Conservation (phyloP, 2,113 vertebrate species). For the Semnopithecus entellus region DNA sequence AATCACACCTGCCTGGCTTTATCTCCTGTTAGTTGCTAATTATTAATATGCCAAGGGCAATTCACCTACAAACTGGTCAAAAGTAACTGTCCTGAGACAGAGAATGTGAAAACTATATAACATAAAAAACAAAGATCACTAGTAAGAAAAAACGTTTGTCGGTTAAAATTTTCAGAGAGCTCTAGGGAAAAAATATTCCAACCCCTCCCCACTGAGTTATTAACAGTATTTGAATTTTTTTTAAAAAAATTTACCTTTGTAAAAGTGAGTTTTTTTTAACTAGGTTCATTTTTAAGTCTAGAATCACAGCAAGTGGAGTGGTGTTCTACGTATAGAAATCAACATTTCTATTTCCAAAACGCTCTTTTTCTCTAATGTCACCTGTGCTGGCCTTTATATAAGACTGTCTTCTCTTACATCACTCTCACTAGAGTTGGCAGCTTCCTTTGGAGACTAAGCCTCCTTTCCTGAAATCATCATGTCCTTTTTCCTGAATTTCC, state of each 20-base stretch:
- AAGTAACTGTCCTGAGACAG: not conserved
- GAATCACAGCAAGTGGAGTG: not conserved
- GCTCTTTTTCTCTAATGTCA: not conserved
- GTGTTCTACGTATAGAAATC: not conserved
- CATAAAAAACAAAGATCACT: not conserved
- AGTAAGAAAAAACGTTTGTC: not conserved
- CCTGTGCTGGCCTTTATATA: not conserved
- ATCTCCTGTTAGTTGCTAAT: not conserved
- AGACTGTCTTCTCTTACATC: not conserved
- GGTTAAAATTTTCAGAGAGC: constrained; percentile 1
- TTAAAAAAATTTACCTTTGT: not conserved
- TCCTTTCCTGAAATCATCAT: not conserved
- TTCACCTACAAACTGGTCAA: not conserved
- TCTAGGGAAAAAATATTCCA: not conserved
- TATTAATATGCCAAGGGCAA: constrained; percentile 9
- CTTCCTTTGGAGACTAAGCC: not conserved
- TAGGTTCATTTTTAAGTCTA: not conserved
- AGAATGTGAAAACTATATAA: not conserved
- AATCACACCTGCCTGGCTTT: not conserved
- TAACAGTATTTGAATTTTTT: not conserved
- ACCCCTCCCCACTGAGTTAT: not conserved
- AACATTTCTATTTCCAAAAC: not conserved
- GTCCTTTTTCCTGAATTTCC: not conserved
- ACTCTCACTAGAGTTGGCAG: not conserved
- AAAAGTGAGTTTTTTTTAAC: not conserved